These are phyloP conservation scores for Catocala sponsa DNA, from an alignment of 2,888 invertebrate species.

Conservation along the genomic window DNA sequence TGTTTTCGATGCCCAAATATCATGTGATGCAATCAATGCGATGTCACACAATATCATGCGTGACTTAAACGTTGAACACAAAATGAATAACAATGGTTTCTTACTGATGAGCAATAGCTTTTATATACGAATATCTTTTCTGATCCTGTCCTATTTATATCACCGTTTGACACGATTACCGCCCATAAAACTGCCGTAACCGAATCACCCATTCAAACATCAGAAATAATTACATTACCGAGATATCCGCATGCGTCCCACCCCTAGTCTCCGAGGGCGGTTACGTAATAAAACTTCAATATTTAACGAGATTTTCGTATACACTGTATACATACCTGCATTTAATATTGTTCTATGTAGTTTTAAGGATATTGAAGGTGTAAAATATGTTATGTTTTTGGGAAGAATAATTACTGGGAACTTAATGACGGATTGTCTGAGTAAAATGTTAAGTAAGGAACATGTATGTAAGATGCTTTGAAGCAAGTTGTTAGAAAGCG, in stretches of 20 bases:
- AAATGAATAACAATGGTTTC: too few species aligned
- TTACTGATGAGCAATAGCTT: too few species aligned
- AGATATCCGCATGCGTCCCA: conserved; percentile 8
- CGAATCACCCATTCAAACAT: conserved; percentile 2
- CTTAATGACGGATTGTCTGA: conserved; percentile 8
- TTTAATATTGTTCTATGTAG: conserved; percentile 38
- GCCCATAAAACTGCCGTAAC: not conserved
- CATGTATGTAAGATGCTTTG: not conserved
- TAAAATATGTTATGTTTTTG: conserved; percentile 1
- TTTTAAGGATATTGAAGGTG: conserved; percentile 9
- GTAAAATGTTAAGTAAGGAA: not conserved
- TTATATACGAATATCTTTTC: too few species aligned
- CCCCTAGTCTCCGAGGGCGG: conserved; percentile 10
- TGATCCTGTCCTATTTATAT: too few species aligned
- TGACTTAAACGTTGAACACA: too few species aligned
- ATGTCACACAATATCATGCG: too few species aligned
- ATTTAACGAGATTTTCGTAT: conserved; percentile 42
- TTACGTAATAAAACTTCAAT: conserved; percentile 43
- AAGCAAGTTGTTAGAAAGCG: too few species aligned
- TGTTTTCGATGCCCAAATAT: too few species aligned
- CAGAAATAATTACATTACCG: conserved; percentile 5
- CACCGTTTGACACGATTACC: not conserved
- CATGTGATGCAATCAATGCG: too few species aligned
- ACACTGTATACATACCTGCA: conserved; percentile 14
- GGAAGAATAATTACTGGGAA: conserved; percentile 2